These are phyloP conservation scores for Trileptium ribeirensis DNA, from an alignment of 2,888 invertebrate species.

Conservation along the genomic window DNA sequence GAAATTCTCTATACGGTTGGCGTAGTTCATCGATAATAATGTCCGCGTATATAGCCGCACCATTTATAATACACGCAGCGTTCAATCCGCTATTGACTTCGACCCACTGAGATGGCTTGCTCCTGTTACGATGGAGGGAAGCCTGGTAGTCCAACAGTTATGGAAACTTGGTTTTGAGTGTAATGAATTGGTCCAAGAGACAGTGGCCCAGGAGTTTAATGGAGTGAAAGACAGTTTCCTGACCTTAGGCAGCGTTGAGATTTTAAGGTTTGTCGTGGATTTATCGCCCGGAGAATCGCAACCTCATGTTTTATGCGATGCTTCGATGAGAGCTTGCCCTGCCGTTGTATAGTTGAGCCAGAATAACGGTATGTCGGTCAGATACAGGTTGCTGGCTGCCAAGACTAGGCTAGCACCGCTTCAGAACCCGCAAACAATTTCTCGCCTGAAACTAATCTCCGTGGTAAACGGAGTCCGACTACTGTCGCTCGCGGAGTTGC, in stretches of 20 bases:
- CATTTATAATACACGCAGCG: not conserved
- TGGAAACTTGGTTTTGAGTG: slow-evolving; percentile 8
- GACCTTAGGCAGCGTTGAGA: not conserved
- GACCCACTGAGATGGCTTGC: slow-evolving; percentile 6
- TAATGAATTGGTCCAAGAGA: not conserved
- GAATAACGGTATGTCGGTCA: not conserved
- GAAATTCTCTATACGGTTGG: not conserved
- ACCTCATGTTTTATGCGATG: not conserved
- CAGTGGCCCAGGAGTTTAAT: not conserved
- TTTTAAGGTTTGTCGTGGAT: not conserved
- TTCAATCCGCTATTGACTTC: not conserved
- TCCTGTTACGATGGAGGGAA: not conserved
- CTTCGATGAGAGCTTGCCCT: not conserved
- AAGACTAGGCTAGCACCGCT: not conserved
- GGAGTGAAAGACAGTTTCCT: too few species aligned
- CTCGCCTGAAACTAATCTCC: not conserved
- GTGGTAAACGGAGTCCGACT: not conserved
- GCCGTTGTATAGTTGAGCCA: not conserved
- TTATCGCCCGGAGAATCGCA: not conserved
- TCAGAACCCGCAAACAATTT: not conserved
- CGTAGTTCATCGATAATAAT: not conserved
- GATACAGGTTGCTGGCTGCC: not conserved
- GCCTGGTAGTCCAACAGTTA: not conserved
- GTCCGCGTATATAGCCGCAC: not conserved
- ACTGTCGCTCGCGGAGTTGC: not conserved